Evolutionary conservation across 1,140 invertebrate genomes (phyloP).

Genomic region (Habropoda laboriosa): DNA sequence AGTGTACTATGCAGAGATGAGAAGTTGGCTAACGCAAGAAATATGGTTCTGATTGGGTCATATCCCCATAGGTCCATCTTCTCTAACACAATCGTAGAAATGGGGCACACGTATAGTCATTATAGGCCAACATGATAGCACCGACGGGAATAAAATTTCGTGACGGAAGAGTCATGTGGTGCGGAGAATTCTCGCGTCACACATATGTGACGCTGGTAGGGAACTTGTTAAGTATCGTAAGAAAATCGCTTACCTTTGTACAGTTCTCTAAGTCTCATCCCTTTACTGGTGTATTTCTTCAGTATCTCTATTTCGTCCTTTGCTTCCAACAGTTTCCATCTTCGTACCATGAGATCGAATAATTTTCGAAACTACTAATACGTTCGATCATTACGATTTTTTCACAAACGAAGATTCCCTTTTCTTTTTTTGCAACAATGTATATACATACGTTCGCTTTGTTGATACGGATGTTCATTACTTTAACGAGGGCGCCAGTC

Average conservation of each 20-base stretch:
- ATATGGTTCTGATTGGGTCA: no score
- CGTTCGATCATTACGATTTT: background rate
- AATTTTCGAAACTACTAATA: slow-evolving; percentile 13
- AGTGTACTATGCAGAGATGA: no score
- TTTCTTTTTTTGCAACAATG: background rate
- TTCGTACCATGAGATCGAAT: background rate
- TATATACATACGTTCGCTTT: background rate
- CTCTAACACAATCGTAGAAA: no score
- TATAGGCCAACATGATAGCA: no score
- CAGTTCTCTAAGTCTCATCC: background rate
- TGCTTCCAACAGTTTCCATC: background rate
- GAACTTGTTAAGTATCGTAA: background rate
- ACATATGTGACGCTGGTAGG: no score
- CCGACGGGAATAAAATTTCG: no score
- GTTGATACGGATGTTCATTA: background rate
- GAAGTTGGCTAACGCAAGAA: no score
- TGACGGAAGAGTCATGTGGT: no score
- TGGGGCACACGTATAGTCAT: no score
- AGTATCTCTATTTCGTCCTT: background rate
- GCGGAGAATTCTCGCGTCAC: no score
- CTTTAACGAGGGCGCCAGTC: background rate
- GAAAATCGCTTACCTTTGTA: background rate
- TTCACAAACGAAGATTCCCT: background rate
- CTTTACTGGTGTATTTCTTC: background rate
- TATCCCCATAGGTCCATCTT: no score